Conservation (phyloP, 2,888 invertebrate species). For the Drosophila niveifrons region DNA sequence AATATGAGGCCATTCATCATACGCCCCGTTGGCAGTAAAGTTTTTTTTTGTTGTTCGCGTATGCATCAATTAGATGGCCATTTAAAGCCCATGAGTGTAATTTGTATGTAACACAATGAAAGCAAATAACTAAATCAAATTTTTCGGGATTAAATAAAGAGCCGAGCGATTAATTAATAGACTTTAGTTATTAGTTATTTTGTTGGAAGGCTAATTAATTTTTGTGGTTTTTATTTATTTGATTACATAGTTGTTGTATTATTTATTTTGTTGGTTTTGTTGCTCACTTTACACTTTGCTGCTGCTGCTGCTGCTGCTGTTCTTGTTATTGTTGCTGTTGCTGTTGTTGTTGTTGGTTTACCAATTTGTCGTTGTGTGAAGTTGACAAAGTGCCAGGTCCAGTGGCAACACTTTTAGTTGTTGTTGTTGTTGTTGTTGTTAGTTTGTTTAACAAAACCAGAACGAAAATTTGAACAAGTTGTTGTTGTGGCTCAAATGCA, state of each 20-base stretch:
- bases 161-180: slow-evolving; percentile 66
- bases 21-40: slow-evolving; percentile 6
- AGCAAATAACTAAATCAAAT: slow-evolving; percentile 17
- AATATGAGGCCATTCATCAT: slow-evolving; percentile 16
- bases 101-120: slow-evolving; percentile 3
- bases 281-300: slow-evolving; percentile 54
- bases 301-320: slow-evolving; percentile 13
- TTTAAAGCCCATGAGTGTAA: slow-evolving; percentile 24
- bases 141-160: slow-evolving; percentile 24
- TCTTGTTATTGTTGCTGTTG: slow-evolving; percentile 25
- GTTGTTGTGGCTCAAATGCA: slow-evolving; percentile 54
- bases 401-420: slow-evolving; percentile 50
- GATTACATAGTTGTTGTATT: slow-evolving; percentile 21
- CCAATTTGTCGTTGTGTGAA: slow-evolving; percentile 62
- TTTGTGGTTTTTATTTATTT: slow-evolving; percentile 71
- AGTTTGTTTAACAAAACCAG: slow-evolving; percentile 62
- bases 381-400: slow-evolving; percentile 64
- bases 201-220: slow-evolving; percentile 68
- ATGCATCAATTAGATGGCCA: slow-evolving; percentile 23
- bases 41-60: slow-evolving; percentile 1
- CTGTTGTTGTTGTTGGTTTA: slow-evolving; percentile 42
- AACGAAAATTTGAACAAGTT: slow-evolving; percentile 59
- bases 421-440: slow-evolving; percentile 45
- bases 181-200: slow-evolving; percentile 56
- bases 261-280: slow-evolving; percentile 30